Evolutionary conservation across 1,140 invertebrate species (phyloP).

Genomic region (Heliconius nattereri): DNA sequence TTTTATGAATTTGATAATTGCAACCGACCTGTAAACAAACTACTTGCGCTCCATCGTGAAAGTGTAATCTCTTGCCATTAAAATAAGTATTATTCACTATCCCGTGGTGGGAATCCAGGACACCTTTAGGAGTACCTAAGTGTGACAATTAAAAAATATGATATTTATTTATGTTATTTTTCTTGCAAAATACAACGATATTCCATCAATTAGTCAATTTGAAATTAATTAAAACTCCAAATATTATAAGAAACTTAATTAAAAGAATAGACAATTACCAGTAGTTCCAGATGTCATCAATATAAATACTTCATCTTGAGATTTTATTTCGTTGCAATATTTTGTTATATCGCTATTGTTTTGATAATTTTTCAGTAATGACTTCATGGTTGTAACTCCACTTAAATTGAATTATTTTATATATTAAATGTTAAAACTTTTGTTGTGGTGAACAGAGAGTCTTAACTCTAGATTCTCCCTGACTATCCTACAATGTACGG

Average conservation of each 20-base stretch:
- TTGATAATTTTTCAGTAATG: conserved; percentile 69
- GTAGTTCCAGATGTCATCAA: conserved; percentile 92
- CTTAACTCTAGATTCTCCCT: too few species aligned
- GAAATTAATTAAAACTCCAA: too few species aligned
- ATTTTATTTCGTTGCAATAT: conserved; percentile 79
- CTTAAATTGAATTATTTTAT: conserved; percentile 68
- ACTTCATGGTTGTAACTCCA: conserved; percentile 83
- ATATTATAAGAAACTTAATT: too few species aligned
- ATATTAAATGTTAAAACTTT: too few species aligned
- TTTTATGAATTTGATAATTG: not conserved
- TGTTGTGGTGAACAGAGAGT: too few species aligned
- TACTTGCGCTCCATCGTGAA: conserved; percentile 79
- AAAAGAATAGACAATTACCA: conserved; percentile 56
- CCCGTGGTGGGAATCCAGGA: conserved; percentile 90
- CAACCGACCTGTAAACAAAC: conserved; percentile 69
- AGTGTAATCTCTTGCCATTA: conserved; percentile 83
- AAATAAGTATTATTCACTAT: conserved; percentile 93
- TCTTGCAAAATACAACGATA: too few species aligned
- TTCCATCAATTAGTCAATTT: too few species aligned
- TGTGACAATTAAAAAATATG: too few species aligned
- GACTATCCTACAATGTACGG: too few species aligned
- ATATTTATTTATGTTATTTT: too few species aligned
- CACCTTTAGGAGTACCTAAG: conserved; percentile 93
- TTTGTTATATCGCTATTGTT: conserved; percentile 48
- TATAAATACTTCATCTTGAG: conserved; percentile 86